A percentile compares a stretch with the other conserved stretches of the same genome.
These are phyloP conservation scores for Drosophila sp. DNA, from an alignment of 1,140 invertebrate species.

Conservation along the genomic window DNA sequence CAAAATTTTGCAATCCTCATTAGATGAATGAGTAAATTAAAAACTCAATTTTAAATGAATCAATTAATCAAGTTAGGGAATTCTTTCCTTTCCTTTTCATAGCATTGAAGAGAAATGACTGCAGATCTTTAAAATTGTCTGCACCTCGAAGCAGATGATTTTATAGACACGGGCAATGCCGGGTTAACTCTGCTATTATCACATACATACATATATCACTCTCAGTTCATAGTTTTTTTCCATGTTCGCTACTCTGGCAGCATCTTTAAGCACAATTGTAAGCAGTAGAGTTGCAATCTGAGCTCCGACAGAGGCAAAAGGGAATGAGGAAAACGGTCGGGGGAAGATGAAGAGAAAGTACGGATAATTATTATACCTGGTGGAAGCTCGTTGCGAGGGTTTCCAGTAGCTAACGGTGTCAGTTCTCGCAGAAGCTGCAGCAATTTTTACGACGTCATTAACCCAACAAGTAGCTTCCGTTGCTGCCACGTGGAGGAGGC, in stretches of 20 bases:
- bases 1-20: no score
- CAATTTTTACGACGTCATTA: conserved; percentile 67
- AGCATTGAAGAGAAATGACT: no score
- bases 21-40: no score
- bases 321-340: neutral
- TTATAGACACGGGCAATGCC: neutral
- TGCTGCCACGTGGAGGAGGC: conserved; percentile 8
- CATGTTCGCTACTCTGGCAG: conserved; percentile 3
- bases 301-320: conserved; percentile 1
- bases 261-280: conserved; percentile 27
- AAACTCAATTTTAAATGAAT: no score
- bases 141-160: no score
- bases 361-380: conserved; percentile 53
- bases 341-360: conserved; percentile 2
- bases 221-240: neutral
- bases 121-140: no score
- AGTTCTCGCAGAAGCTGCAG: conserved; percentile 48
- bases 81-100: no score
- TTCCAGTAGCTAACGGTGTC: conserved; percentile 40
- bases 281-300: conserved; percentile 13
- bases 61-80: no score
- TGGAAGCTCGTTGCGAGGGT: conserved; percentile 16
- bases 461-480: conserved; percentile 63
- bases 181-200: neutral
- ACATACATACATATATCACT: neutral